Evolutionary conservation across 2,113 vertebrate species (phyloP).

Genomic region (Hyla sarda): DNA sequence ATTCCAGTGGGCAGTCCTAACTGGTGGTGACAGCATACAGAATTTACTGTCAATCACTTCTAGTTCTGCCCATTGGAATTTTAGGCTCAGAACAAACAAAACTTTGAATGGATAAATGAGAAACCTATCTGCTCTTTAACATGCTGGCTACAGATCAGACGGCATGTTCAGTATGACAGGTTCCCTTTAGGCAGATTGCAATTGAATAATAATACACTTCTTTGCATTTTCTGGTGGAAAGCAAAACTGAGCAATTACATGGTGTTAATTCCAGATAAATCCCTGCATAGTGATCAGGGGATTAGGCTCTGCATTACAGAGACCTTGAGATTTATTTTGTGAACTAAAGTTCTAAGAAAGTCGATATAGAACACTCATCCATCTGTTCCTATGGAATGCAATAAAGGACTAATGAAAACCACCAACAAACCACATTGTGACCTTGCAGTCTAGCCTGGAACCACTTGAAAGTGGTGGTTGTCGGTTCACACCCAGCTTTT

Average conservation of each 20-base stretch:
- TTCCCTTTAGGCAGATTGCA: no score
- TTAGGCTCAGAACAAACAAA: no score
- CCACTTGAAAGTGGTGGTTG: not conserved
- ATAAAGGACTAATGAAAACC: constrained; percentile 41
- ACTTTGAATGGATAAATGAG: no score
- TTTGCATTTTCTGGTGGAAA: not conserved
- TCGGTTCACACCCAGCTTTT: not conserved
- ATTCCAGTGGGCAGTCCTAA: no score
- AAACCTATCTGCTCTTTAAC: no score
- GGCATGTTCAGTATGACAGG: no score
- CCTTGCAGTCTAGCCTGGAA: not conserved
- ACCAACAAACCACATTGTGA: constrained; percentile 36
- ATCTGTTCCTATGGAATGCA: constrained; percentile 47
- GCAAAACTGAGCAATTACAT: constrained; percentile 10
- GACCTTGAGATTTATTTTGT: constrained; percentile 12
- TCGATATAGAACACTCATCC: constrained; percentile 42
- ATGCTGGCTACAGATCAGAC: no score
- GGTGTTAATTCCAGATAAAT: constrained; percentile 44
- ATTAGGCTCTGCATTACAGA: not conserved
- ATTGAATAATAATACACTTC: not conserved
- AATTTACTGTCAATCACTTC: no score
- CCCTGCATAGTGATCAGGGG: not conserved
- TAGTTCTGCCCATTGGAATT: no score
- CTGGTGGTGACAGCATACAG: no score
- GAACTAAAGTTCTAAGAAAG: constrained; percentile 23